phyloP scores from a whole-genome alignment of 2,797 vertebrate genomes.

The Darevskia mixta region DNA sequence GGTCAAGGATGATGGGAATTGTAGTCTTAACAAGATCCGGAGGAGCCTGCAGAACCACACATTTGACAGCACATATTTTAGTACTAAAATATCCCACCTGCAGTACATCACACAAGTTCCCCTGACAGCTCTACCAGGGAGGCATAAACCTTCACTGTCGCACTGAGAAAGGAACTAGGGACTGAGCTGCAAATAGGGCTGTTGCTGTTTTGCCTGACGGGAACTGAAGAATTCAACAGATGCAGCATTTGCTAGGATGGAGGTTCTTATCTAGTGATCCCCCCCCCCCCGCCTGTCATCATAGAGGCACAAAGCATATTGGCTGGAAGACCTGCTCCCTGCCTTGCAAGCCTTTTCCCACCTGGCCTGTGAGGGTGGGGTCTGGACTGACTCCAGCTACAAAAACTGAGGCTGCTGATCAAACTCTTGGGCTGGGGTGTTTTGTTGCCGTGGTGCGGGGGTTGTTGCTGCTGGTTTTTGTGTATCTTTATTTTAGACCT shows the following conservation, averaged over 20 bases:
- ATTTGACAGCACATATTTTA: not conserved
- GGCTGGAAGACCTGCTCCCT: too few relatives aligned
- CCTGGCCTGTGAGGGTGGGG: too few relatives aligned
- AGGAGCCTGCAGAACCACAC: not conserved
- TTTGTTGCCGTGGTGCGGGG: too few relatives aligned
- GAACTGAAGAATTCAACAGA: not conserved
- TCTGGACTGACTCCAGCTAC: too few relatives aligned
- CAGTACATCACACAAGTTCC: not conserved
- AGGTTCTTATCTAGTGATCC: not conserved
- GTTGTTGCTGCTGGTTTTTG: too few relatives aligned
- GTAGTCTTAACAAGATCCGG: not conserved
- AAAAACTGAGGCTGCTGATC: too few relatives aligned
- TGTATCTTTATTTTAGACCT: too few relatives aligned
- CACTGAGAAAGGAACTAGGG: not conserved
- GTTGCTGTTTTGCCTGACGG: not conserved
- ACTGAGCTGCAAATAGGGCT: not conserved
- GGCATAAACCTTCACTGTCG: not conserved
- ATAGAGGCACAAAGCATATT: not conserved
- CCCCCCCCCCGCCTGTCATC: not conserved
- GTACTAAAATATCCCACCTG: not conserved
- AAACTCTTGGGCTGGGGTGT: too few relatives aligned
- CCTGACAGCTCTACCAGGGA: not conserved
- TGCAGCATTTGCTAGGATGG: not conserved
- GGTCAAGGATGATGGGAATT: not conserved
- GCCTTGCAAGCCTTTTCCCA: too few relatives aligned